A percentile compares a stretch with the other conserved stretches of the same genome.
Conservation (phyloP, 2,888 invertebrate species). For the Drosophila meridiana region DNA sequence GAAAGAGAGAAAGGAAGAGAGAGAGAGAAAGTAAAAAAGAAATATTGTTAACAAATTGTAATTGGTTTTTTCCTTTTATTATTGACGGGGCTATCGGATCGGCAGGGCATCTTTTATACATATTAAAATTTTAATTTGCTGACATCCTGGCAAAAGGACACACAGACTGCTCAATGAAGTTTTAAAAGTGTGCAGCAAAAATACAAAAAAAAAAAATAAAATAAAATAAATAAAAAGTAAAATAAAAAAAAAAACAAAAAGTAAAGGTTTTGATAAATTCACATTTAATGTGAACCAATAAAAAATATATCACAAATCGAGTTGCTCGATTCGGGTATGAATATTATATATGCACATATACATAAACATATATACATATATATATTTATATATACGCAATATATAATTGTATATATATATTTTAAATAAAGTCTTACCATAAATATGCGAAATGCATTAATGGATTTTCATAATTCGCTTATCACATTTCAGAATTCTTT, state of each 20-base stretch:
- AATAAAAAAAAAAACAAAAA: not conserved
- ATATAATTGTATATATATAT: slow-evolving; percentile 7
- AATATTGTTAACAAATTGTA: slow-evolving; percentile 74
- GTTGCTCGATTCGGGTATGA: slow-evolving; percentile 2
- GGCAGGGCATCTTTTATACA: slow-evolving; percentile 31
- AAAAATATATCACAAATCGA: slow-evolving; percentile 5
- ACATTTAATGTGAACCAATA: slow-evolving; percentile 9
- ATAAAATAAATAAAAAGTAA: not conserved
- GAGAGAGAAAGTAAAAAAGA: not conserved
- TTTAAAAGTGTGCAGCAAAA: slow-evolving; percentile 9
- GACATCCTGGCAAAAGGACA: slow-evolving; percentile 32
- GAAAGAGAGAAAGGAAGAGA: not conserved
- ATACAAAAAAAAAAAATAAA: not conserved
- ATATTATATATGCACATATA: slow-evolving; percentile 3
- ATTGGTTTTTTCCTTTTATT: slow-evolving; percentile 52
- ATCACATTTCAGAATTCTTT: slow-evolving; percentile 7
- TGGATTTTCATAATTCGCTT: slow-evolving; percentile 6
- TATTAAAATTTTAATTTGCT: slow-evolving; percentile 61
- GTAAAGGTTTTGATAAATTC: slow-evolving; percentile 10
- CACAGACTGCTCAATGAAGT: slow-evolving; percentile 11
- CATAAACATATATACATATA: not conserved
- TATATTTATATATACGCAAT: not conserved
- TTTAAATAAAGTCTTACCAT: slow-evolving; percentile 12
- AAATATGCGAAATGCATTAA: slow-evolving; percentile 10
- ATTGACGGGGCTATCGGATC: slow-evolving; percentile 19